phyloP scores from a whole-genome alignment of 2,113 vertebrate genomes.

The Suricata suricatta region DNA sequence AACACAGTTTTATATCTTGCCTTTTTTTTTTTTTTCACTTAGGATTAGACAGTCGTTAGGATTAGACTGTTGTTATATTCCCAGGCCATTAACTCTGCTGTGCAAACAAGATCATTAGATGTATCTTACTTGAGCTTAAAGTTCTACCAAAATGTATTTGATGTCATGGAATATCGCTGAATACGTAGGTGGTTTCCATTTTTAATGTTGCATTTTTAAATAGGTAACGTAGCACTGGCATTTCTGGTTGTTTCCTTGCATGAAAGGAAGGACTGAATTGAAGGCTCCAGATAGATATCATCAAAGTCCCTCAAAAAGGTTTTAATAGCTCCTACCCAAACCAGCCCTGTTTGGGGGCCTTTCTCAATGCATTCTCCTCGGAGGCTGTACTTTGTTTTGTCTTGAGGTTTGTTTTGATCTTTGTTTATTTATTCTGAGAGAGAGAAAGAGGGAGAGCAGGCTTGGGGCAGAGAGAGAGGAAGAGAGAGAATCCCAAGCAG shows the following conservation, averaged over 20 bases:
- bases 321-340: background rate
- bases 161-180: background rate
- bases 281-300: background rate
- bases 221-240: background rate
- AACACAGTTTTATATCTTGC: background rate
- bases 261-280: background rate
- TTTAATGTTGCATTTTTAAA: background rate
- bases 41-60: background rate
- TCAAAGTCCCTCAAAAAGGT: background rate
- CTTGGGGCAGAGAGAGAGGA: too few relatives aligned
- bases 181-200: background rate
- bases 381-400: background rate
- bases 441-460: too few relatives aligned
- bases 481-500: too few relatives aligned
- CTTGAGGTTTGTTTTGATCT: too few relatives aligned
- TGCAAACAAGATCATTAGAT: background rate
- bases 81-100: background rate
- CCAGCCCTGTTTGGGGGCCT: background rate
- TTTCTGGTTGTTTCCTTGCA: background rate
- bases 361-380: rapidly evolving
- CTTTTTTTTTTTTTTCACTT: background rate
- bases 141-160: background rate
- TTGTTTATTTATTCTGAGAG: too few relatives aligned
- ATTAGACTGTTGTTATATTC: background rate
- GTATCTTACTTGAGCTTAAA: background rate